Base-by-base conservation (phyloP, 2,113 vertebrate species). In the Aix galericulata region DNA sequence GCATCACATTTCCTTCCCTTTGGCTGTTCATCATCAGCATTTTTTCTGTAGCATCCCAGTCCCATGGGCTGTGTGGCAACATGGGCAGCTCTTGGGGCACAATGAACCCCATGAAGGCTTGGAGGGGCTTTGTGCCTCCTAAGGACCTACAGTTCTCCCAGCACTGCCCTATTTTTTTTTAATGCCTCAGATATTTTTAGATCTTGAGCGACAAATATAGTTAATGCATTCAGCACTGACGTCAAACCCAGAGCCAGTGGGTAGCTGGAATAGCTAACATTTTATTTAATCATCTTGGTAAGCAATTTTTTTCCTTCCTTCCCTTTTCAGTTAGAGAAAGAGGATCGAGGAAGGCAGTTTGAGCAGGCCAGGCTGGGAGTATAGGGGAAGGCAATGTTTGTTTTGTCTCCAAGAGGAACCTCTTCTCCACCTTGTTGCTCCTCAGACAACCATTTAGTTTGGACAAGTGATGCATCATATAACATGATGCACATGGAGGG, bases 281-380 rank as follows among this genome's bases (percentile, higher is more conserved):
- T 96, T 97, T 95, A 97, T 97, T 97, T 97, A 96, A 97, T 97
- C 96, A 96, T 97, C 96, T 94, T 88, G 92, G 80, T 96, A 95
- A 96, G 92, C 93, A 88, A 32, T 91, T 95, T 95, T 82, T 84
- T 40, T 1, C 6, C 21, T 93, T 91, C 46, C 59, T 64, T 92
- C 86, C 76, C 74, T 92, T 95, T 93, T 67, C 52, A 69, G 80
- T 91, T 79, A 83, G 72, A 69, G 73, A 75, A 77, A 74, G 90
- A 93, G 52, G 91, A 88, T 94, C 55, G 93, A 82, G 85, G 89
- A 64, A 82, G 42, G 91, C 85, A 88, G 48, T 63, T 89, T 21
- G n/a, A 59, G 62, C 62, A 71, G 55, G 63, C 75, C 75, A 91
- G 84, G 22, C 86, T 76, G 78, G 7, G 63, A 91, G 36, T 67